These are phyloP conservation scores for Eristalinus aeneus DNA, from an alignment of 2,888 invertebrate species.

Conservation along the genomic window DNA sequence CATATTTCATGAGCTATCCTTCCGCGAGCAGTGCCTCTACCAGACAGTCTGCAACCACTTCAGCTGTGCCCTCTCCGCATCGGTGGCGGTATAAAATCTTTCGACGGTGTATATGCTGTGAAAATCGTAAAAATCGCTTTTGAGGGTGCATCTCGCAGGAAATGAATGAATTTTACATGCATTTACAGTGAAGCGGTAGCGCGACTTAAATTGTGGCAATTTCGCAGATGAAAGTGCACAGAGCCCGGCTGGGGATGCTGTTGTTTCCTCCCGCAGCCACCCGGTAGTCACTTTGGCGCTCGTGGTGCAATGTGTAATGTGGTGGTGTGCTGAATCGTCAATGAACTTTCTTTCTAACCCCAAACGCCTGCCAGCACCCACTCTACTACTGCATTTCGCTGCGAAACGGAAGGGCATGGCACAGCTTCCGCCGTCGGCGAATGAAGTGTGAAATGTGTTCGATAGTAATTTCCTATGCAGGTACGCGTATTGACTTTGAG, in stretches of 20 bases:
- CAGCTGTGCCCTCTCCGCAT: conserved; percentile 14
- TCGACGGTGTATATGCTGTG: conserved; percentile 56
- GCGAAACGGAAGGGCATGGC: conserved; percentile 13
- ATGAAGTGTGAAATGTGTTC: conserved; percentile 66
- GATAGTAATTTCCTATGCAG: conserved; percentile 61
- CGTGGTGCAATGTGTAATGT: conserved; percentile 24
- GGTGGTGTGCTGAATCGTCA: conserved; percentile 48
- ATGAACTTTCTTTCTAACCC: conserved; percentile 23
- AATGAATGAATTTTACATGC: conserved; percentile 71
- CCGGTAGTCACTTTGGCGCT: conserved; percentile 27
- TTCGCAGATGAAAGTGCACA: conserved; percentile 47
- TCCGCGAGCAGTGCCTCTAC: background rate
- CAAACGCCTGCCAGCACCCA: background rate
- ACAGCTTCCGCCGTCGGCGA: conserved; percentile 23
- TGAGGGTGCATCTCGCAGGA: conserved; percentile 61
- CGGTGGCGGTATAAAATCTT: conserved; percentile 58
- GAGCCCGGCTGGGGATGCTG: background rate
- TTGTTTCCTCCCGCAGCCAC: background rate
- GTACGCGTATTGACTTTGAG: conserved; percentile 31
- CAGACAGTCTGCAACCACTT: conserved; percentile 17
- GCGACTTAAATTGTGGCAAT: conserved; percentile 66
- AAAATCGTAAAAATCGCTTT: conserved; percentile 66
- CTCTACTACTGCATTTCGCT: background rate
- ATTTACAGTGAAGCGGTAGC: conserved; percentile 53
- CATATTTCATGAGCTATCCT: conserved; percentile 61